These are phyloP conservation scores for Tricholauxania praeusta DNA, from an alignment of 2,888 invertebrate species.

Conservation along the genomic window DNA sequence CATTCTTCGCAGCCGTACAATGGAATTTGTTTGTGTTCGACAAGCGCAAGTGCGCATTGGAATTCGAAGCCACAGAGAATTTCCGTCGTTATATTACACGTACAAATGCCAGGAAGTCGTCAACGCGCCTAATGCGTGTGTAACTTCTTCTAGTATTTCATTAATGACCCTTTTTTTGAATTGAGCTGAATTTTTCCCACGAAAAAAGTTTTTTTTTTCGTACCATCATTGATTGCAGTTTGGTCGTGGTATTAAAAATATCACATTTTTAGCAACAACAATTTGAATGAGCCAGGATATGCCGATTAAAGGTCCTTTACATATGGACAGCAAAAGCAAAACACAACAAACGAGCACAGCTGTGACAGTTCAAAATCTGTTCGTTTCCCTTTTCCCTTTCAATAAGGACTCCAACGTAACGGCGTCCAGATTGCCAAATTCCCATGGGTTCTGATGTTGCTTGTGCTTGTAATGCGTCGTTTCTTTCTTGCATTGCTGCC, in stretches of 20 bases:
- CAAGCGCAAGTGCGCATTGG: slow-evolving; percentile 23
- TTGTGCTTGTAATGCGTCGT: slow-evolving; percentile 41
- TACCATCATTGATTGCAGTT: background rate
- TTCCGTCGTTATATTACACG: slow-evolving; percentile 4
- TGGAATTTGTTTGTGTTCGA: background rate
- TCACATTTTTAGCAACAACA: background rate
- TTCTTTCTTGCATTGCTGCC: slow-evolving; percentile 33
- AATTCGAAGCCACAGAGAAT: background rate
- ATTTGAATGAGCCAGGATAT: slow-evolving; percentile 35
- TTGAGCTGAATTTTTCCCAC: slow-evolving; percentile 12
- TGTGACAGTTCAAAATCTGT: slow-evolving; percentile 41
- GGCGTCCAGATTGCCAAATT: slow-evolving; percentile 54
- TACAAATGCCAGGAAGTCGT: slow-evolving; percentile 15
- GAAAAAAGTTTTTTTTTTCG: slow-evolving; percentile 26
- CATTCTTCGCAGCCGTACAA: slow-evolving; percentile 12
- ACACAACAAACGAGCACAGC: slow-evolving; percentile 46
- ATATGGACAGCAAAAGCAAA: slow-evolving; percentile 23
- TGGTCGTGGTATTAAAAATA: background rate
- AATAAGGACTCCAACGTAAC: slow-evolving; percentile 14
- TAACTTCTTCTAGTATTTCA: slow-evolving; percentile 8
- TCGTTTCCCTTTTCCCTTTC: too few species aligned
- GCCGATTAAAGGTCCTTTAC: slow-evolving; percentile 38
- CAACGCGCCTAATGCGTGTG: too few species aligned
- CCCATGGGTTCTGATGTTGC: slow-evolving; percentile 51
- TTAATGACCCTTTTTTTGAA: slow-evolving; percentile 14